Evolutionary conservation across 1,140 invertebrate genomes (phyloP), one percentile per base, ranked within the genome.

Genomic region (Drosophila bipectinata): DNA sequence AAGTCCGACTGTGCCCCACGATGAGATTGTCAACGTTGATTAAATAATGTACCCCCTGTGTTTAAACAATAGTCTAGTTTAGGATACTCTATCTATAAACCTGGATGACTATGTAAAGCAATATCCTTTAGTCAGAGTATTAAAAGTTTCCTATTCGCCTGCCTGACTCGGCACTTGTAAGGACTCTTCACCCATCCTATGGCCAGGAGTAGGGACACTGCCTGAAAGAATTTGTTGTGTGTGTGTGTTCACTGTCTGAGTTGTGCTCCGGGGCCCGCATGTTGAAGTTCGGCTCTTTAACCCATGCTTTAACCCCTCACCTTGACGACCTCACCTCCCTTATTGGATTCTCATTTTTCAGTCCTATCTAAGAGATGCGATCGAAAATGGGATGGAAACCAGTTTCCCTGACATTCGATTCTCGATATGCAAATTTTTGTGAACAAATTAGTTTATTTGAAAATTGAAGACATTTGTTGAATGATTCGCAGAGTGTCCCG

Each of bases 21-120:
- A 83, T 79, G 82, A 83, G 72, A 72, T 88, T 83, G 79, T 88
- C 79, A 83, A 83, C 75, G 83, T 71, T 83, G 83, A 87, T 88
- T 84, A 79, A 87, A 88, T 82, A 73, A 83, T 88, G 79, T 67
- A 53, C 59, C 18, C 24, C 7, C 45, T 18, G n/a, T 52, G 12
- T 21, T n/a, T 39, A 15, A 32, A 9, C 64, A 24, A 48, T n/a
- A 69, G 47, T 21, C 53, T 54, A 8, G 5, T 34, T 9, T 44
- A 12, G 12, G 3, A 71, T 74, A 37, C 53, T 8, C 32, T 10
- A 9, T 34, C 9, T 34, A 9, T n/a, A 9, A 34, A 34, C 2
- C 32, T 8, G 28, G 8, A 21, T 21, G 28, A 6, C 28, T 30
- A 7, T 39, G 4, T 39, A 39, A 4, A 39, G 10, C 39, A 14